Evolutionary conservation across 2,797 vertebrate species (phyloP).

Genomic region (Stomatorhinus walkeri): DNA sequence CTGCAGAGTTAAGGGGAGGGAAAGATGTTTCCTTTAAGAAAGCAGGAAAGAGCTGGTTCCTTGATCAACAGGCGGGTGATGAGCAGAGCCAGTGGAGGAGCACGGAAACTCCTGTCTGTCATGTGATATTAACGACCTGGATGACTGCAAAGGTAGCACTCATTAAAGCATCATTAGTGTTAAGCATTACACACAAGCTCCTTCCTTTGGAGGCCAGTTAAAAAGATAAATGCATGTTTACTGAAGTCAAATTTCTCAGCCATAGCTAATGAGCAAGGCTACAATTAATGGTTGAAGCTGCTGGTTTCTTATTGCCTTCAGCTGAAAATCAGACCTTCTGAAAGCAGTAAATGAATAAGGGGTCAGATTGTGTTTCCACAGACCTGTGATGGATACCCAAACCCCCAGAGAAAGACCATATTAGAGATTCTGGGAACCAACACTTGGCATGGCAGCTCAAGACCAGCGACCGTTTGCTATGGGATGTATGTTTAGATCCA

Average conservation of each 20-base stretch:
- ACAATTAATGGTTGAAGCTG: conserved; percentile 2
- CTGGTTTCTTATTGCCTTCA: neutral
- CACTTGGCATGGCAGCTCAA: neutral
- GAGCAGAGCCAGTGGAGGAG: neutral
- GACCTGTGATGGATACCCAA: neutral
- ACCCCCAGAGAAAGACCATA: neutral
- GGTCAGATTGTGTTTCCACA: neutral
- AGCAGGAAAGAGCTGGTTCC: neutral
- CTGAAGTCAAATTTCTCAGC: neutral
- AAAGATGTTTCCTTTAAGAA: neutral
- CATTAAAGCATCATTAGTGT: neutral
- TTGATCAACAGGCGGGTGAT: neutral
- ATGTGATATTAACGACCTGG: neutral
- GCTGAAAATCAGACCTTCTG: neutral
- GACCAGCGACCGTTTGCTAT: neutral
- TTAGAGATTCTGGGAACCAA: neutral
- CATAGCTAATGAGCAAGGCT: neutral
- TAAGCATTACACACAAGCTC: neutral
- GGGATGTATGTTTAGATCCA: neutral
- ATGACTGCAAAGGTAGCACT: neutral
- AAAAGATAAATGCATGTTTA: conserved; percentile 5
- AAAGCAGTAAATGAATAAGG: neutral
- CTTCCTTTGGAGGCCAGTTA: neutral
- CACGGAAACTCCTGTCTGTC: neutral
- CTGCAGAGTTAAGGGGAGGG: neutral